Evolutionary conservation across 2,113 vertebrate genomes (phyloP), one percentile per base, ranked within the genome.

Genomic region (Cepphus grylle): DNA sequence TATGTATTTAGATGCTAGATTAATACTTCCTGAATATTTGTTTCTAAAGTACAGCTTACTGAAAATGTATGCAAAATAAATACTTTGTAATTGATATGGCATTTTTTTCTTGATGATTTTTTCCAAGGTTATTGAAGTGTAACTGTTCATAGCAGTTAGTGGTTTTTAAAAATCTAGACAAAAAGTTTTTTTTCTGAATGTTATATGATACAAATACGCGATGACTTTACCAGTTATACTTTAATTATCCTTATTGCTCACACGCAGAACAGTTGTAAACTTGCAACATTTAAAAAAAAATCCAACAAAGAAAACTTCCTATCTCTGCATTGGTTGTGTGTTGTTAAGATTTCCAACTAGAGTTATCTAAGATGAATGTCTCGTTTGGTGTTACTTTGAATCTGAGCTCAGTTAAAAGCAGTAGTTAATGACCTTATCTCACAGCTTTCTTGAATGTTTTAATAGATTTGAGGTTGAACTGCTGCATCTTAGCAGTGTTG

Each of bases 371-470:
- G 38, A 22, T 40, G 42, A 74, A 30, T 20, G 23, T 2, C 12
- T 74, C 25, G 23, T 49, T 53, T 58, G 45, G 58, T 80, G 17
- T 61, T 29, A 4, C 25, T 56, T 23, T 58, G 85, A 19, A 8
- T 40, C 22, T 81, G 69, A 73, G 80, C 77, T 85, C 20, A n/a
- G 80, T 30, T 91, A 38, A 67, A 74, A 52, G 26, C 26, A 11
- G 6, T 6, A 4, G 23, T 56, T 55, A 36, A 22, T 34, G 56
- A 16, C 0, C 0, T 34, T 49, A 29, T 20, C 49, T 38, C 20
- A 2, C 2, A 17, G 53, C 55, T 85, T 58, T 63, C n/a, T 43
- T 79, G 53, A 47, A 9, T 18, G 14, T 40, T 76, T 52, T 38
- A 27, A 16, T 30, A 56, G 73, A 6, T 87, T 62, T 49, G 65